phyloP scores from a whole-genome alignment of 2,113 vertebrate genomes.

The Psettodes erumei region DNA sequence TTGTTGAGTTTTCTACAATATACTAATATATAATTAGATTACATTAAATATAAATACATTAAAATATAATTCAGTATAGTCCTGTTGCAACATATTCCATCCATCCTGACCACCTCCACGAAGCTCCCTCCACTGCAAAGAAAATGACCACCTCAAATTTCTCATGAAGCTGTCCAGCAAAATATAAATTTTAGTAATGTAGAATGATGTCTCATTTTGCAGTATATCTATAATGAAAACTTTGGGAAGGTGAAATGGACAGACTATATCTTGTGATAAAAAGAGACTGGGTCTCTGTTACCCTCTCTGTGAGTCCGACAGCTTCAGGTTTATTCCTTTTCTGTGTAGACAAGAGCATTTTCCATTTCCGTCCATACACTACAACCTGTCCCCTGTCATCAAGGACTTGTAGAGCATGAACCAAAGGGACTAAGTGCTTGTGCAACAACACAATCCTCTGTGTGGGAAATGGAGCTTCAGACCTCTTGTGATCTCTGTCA shows the following conservation, averaged over 20 bases:
- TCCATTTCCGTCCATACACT: slow-evolving; percentile 16
- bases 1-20: no score
- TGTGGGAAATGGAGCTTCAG: slow-evolving; percentile 19
- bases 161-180: no score
- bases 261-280: slow-evolving; percentile 3
- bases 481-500: slow-evolving; percentile 3
- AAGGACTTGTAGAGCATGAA: slow-evolving; percentile 26
- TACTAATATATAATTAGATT: no score
- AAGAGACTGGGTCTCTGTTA: not conserved
- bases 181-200: no score
- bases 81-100: no score
- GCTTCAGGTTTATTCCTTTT: not conserved
- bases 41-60: no score
- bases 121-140: no score
- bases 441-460: slow-evolving; percentile 6
- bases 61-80: no score
- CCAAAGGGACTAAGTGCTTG: slow-evolving; percentile 43
- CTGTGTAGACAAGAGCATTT: slow-evolving; percentile 20
- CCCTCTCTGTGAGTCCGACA: not conserved
- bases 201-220: not conserved
- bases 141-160: no score
- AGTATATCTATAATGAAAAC: not conserved
- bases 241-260: not conserved
- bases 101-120: no score
- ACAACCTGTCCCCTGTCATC: slow-evolving; percentile 32